Evolutionary conservation across 2,888 invertebrate species (phyloP), one percentile per base, ranked within the genome.

Genomic region (Lysandra bellargus): DNA sequence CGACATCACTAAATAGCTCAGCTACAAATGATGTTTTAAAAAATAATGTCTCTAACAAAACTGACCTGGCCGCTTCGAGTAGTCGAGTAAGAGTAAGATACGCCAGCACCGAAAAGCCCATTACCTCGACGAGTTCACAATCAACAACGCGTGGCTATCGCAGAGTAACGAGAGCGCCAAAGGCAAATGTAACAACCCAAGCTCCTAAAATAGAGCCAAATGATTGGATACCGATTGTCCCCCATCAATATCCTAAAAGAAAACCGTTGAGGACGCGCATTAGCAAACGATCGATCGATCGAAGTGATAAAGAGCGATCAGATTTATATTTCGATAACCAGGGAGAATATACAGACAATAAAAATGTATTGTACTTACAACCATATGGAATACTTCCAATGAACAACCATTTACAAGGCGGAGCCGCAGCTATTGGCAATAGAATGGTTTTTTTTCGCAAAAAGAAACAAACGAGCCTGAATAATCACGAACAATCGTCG

Each of bases 171-270:
- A 90, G 93, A 84, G 86, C 85, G 79, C 87, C 92, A 37, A 94
- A 89, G 85, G 86, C 86, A 84, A 85, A 87, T 64, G 87, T 89
- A 61, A 88, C 89, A 57, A 85, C 87, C 69, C 78, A 81, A 81
- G 83, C 85, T 76, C 84, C 85, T 49, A 83, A 86, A 80, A 85
- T 89, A 53, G 86, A 88, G 83, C 85, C 86, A 7, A 93, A 92
- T 82, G 95, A 94, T 81, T 95, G 95, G 95, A 87, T 94, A 73
- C 95, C 95, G 40, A 92, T 95, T 76, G 82, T 91, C 81, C 94
- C 95, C 14, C 87, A 92, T 23, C 91, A 93, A 84, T 92, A 87
- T 83, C 84, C 88, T 44, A 86, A 88, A 86, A 84, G 88, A 84
- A 85, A 85, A 78, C 83, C 84, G 44, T 76, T 81, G 78, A 84